Evolutionary conservation across 1,140 invertebrate species (phyloP).

Genomic region (Neodiprion virginianus): DNA sequence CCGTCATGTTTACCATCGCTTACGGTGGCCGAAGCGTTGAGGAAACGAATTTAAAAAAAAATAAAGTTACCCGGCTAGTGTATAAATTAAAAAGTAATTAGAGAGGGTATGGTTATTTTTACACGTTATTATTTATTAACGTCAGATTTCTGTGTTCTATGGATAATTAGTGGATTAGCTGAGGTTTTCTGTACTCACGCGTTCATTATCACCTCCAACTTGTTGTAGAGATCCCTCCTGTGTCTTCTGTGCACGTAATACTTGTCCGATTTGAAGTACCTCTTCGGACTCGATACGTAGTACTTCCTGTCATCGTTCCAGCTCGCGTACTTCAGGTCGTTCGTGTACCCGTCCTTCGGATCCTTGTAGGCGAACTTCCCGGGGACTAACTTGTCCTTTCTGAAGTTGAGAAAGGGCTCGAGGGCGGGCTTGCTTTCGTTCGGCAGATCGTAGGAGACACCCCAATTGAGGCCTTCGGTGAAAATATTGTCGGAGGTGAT

Average conservation of each 20-base stretch:
- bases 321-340: constrained; percentile 25
- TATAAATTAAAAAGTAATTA: not conserved
- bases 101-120: not conserved
- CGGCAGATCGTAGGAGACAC: constrained; percentile 77
- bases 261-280: constrained; percentile 45
- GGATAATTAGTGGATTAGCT: not conserved
- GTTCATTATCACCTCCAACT: constrained; percentile 72
- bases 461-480: constrained; percentile 76
- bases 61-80: not conserved
- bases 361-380: constrained; percentile 9
- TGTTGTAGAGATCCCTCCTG: constrained; percentile 69
- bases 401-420: constrained; percentile 52
- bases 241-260: constrained; percentile 62
- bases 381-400: constrained; percentile 40
- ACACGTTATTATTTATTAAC: not conserved
- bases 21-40: not conserved
- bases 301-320: constrained; percentile 42
- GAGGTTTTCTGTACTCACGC: constrained; percentile 64
- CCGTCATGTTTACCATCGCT: not conserved
- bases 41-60: not conserved
- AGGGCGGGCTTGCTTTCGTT: constrained; percentile 69
- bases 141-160: not conserved
- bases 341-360: constrained; percentile 21
- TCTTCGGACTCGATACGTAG: constrained; percentile 33
- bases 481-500: constrained; percentile 64